Percentiles rank a stretch among this genome's conserved stretches.
phyloP scores from a whole-genome alignment of 2,888 invertebrate genomes.

The Aethes cnicana region DNA sequence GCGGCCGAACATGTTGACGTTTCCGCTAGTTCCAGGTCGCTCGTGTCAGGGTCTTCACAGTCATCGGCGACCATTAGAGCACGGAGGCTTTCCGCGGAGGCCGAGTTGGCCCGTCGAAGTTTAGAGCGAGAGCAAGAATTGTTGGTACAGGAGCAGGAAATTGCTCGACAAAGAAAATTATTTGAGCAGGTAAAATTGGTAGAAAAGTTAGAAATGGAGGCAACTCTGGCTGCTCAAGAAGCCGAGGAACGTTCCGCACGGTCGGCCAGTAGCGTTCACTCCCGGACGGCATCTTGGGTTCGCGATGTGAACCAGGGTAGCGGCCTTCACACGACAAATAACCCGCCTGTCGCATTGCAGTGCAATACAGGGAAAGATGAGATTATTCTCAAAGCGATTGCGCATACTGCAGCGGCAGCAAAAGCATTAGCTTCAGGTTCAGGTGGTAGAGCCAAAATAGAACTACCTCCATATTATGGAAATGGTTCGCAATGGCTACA shows the following conservation, averaged over 20 bases:
- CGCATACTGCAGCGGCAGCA: no score
- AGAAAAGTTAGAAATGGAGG: background rate
- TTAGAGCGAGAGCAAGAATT: background rate
- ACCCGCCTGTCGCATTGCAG: no score
- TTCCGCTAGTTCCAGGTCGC: no score
- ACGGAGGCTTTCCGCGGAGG: background rate
- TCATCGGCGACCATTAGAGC: background rate
- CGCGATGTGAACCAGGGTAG: background rate
- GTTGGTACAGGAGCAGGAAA: background rate
- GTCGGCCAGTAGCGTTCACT: background rate
- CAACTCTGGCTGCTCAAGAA: background rate
- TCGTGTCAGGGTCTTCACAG: background rate
- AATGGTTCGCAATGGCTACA: background rate
- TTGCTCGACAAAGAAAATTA: background rate
- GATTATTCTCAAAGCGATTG: no score
- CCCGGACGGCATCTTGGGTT: background rate
- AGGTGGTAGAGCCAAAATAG: background rate
- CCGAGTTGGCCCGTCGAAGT: background rate
- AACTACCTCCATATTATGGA: background rate
- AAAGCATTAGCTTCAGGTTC: no score
- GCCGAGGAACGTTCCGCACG: background rate
- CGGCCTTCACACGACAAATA: background rate
- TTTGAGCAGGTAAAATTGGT: background rate
- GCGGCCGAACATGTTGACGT: no score
- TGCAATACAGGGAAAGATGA: no score